phyloP scores from a whole-genome alignment of 2,113 vertebrate genomes.

The Rhabdomys dilectus region DNA sequence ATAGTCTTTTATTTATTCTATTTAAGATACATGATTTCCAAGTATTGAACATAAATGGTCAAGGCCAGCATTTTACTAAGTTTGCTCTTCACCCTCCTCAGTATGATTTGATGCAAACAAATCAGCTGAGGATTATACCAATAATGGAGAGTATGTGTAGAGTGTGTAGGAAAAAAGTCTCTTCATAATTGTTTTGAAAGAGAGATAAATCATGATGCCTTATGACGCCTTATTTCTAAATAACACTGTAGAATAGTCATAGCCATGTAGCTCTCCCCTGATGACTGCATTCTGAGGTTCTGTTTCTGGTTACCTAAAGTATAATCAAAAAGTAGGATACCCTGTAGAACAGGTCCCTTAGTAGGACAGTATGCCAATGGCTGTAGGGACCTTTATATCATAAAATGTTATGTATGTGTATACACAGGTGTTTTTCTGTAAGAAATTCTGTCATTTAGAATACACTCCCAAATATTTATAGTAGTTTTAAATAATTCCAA shows the following conservation, averaged over 20 bases:
- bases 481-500: neutral
- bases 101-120: slow-evolving; percentile 23
- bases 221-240: slow-evolving; percentile 7
- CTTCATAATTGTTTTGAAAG: slow-evolving; percentile 2
- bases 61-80: neutral
- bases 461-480: neutral
- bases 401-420: neutral
- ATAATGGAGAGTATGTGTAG: neutral
- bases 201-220: neutral
- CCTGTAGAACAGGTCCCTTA: neutral
- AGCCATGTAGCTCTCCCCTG: too few relatives aligned
- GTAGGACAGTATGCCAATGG: neutral
- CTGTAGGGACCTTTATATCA: neutral
- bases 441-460: neutral
- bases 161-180: neutral
- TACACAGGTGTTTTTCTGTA: neutral
- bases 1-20: too few relatives aligned
- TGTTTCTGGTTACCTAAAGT: neutral
- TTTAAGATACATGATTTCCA: neutral
- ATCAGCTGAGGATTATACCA: neutral
- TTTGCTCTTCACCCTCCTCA: neutral
- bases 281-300: neutral
- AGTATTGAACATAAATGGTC: neutral
- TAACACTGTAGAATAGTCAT: slow-evolving; percentile 8
- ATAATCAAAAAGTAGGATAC: neutral